A percentile compares a stretch with the other conserved stretches of the same genome.
phyloP scores from a whole-genome alignment of 2,113 vertebrate genomes.

The Centropristis striata region DNA sequence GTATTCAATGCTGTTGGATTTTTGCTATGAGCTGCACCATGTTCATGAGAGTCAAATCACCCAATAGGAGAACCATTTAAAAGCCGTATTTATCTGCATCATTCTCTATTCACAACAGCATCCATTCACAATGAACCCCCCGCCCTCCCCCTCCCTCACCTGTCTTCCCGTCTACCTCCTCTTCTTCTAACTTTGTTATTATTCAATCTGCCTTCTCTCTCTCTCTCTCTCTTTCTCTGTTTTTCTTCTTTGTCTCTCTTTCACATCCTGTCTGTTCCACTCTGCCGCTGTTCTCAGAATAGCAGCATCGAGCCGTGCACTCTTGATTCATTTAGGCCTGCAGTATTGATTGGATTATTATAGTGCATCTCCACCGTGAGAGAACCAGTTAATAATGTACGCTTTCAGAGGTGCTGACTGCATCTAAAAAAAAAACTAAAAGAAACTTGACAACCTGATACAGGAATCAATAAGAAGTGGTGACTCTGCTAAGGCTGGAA shows the following conservation, averaged over 20 bases:
- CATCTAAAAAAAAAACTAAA: slow-evolving; percentile 39
- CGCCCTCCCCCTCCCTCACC: slow-evolving; percentile 47
- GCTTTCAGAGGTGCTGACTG: slow-evolving; percentile 51
- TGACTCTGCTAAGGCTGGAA: slow-evolving; percentile 29
- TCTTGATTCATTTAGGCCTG: slow-evolving; percentile 72
- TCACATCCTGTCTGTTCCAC: slow-evolving; percentile 62
- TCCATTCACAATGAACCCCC: slow-evolving; percentile 56
- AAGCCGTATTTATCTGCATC: slow-evolving; percentile 53
- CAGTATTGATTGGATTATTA: slow-evolving; percentile 81
- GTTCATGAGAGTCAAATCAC: too few species aligned
- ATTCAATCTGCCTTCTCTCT: slow-evolving; percentile 58
- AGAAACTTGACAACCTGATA: slow-evolving; percentile 36
- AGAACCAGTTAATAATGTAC: slow-evolving; percentile 65
- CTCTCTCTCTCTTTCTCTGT: slow-evolving; percentile 14
- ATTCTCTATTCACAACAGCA: slow-evolving; percentile 43
- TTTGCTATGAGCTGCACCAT: too few species aligned
- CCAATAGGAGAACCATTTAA: slow-evolving; percentile 51
- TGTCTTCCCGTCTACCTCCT: slow-evolving; percentile 59
- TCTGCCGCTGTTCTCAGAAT: slow-evolving; percentile 62
- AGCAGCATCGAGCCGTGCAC: slow-evolving; percentile 63
- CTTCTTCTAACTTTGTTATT: slow-evolving; percentile 75
- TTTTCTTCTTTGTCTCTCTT: slow-evolving; percentile 45
- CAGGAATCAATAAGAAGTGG: slow-evolving; percentile 58
- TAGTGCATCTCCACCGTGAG: slow-evolving; percentile 63
- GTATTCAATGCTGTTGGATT: too few species aligned